Percentiles rank a stretch among this genome's conserved stretches.
Conservation (phyloP, 2,888 invertebrate genomes). For the Netelia virgata region DNA sequence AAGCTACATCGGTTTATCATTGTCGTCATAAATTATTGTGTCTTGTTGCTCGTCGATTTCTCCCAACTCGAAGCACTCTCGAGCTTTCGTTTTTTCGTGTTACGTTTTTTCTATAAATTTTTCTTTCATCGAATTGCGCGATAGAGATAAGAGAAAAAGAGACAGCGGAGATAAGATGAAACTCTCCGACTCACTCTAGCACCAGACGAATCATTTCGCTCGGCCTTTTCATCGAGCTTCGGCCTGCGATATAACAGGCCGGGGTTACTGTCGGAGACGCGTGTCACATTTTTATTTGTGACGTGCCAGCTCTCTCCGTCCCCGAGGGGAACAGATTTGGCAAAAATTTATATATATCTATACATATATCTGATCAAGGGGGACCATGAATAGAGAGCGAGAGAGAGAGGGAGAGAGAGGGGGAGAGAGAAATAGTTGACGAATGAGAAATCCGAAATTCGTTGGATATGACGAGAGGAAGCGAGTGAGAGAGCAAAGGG, state of each 20-base stretch:
- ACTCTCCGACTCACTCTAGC: constrained; percentile 8
- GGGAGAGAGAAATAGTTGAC: constrained; percentile 20
- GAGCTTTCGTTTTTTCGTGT: constrained; percentile 17
- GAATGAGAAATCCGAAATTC: constrained; percentile 48
- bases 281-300: constrained; percentile 68
- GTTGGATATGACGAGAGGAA: constrained; percentile 28
- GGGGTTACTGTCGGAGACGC: constrained; percentile 63
- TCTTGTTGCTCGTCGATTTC: constrained; percentile 11
- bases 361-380: constrained; percentile 12
- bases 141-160: no score
- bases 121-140: background rate
- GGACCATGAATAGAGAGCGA: constrained; percentile 13
- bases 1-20: background rate
- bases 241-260: constrained; percentile 29
- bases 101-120: background rate
- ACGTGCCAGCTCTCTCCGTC: constrained; percentile 36
- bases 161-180: background rate
- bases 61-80: constrained; percentile 10
- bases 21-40: constrained; percentile 12
- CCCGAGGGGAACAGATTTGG: constrained; percentile 20
- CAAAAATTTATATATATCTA: background rate
- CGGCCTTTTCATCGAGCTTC: constrained; percentile 49
- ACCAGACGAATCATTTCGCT: constrained; percentile 30
- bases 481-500: background rate
- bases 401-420: background rate